phyloP scores from a whole-genome alignment of 2,797 vertebrate genomes.

The Valencia hispanica region DNA sequence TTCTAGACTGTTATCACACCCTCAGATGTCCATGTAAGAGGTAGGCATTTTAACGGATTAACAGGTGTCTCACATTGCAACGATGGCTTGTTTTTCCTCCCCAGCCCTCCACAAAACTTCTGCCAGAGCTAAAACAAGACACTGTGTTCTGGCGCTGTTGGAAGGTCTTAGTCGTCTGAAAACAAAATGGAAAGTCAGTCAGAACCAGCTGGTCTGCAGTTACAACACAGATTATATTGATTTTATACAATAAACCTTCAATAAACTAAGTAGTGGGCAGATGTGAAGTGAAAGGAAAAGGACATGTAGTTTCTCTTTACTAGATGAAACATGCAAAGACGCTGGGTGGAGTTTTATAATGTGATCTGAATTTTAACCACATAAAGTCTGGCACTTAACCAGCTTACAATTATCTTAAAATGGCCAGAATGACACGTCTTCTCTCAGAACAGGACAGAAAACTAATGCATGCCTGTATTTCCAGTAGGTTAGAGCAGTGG shows the following conservation, averaged over 20 bases:
- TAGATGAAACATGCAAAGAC: not conserved
- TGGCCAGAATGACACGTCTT: too few relatives aligned
- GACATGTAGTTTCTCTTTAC: not conserved
- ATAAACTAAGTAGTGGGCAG: not conserved
- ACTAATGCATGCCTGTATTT: too few relatives aligned
- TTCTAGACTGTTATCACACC: not conserved
- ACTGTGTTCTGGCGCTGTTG: constrained; percentile 78
- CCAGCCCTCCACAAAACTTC: constrained; percentile 92
- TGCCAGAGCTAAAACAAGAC: constrained; percentile 83
- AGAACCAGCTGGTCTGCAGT: constrained; percentile 14
- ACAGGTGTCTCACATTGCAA: constrained; percentile 85
- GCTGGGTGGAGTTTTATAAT: not conserved
- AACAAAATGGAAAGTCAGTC: constrained; percentile 39
- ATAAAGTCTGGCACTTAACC: not conserved
- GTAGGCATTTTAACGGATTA: not conserved
- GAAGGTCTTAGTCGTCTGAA: constrained; percentile 83
- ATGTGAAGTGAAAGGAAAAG: not conserved
- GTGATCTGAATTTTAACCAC: not conserved
- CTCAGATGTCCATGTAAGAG: not conserved
- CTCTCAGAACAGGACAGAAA: too few relatives aligned
- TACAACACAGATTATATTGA: not conserved
- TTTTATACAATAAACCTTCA: not conserved
- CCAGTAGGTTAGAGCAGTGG: too few relatives aligned
- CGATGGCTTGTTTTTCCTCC: constrained; percentile 78
- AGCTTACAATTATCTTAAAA: not conserved